phyloP scores from a whole-genome alignment of 1,140 invertebrate species.

The Orchesella cincta region DNA sequence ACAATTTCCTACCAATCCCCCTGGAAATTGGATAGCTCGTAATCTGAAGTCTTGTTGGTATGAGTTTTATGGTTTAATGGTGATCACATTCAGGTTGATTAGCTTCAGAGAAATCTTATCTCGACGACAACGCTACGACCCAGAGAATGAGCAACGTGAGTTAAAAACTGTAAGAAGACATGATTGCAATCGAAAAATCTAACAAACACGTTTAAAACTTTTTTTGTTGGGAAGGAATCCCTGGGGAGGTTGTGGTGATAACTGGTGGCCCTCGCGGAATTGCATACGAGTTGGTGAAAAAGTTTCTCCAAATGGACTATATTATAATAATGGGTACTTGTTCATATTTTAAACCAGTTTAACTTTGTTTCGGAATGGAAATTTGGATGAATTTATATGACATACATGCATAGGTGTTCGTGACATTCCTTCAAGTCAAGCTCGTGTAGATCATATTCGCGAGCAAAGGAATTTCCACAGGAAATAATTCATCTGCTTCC shows the following conservation, averaged over 20 bases:
- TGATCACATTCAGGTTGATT: neutral
- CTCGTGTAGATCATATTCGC: constrained; percentile 61
- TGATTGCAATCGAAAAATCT: no score
- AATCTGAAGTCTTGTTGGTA: neutral
- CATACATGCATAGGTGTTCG: constrained; percentile 55
- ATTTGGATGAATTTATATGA: neutral
- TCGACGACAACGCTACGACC: neutral
- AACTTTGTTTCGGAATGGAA: no score
- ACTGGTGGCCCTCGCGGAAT: constrained; percentile 88
- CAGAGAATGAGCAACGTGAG: neutral
- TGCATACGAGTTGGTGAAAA: constrained; percentile 74
- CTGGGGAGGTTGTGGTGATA: constrained; percentile 74
- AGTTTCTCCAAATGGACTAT: constrained; percentile 75
- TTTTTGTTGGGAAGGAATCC: neutral
- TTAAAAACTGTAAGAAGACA: no score
- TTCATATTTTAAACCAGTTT: no score
- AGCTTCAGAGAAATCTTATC: neutral
- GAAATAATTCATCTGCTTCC: constrained; percentile 59
- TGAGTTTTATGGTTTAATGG: neutral
- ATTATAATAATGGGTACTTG: constrained; percentile 77
- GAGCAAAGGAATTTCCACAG: constrained; percentile 59
- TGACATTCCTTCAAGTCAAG: constrained; percentile 63
- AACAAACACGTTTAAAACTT: no score
- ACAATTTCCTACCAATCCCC: no score
- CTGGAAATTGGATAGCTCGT: neutral